A percentile compares a stretch with the other conserved stretches of the same genome.
Conservation (phyloP, 1,140 invertebrate genomes). For the Calliopsis andreniformis region DNA sequence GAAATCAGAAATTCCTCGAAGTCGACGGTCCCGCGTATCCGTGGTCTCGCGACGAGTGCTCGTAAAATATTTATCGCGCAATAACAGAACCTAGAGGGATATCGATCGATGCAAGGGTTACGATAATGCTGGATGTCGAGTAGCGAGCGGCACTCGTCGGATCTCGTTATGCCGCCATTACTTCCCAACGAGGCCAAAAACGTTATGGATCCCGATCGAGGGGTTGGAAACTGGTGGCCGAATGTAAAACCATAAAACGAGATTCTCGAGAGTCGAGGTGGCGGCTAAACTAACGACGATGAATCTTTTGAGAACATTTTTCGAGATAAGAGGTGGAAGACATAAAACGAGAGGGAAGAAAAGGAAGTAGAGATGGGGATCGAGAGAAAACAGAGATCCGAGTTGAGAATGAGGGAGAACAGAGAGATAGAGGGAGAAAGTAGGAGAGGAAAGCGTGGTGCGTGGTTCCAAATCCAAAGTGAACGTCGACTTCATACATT, state of each 20-base stretch:
- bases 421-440: slow-evolving; percentile 21
- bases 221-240: not conserved
- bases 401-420: slow-evolving; percentile 7
- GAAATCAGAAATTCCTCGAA: not conserved
- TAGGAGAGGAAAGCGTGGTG: slow-evolving; percentile 29
- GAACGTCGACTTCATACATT: slow-evolving; percentile 77
- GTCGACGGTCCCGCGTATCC: not conserved
- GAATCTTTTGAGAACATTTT: no score
- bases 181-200: slow-evolving; percentile 63
- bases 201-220: slow-evolving; percentile 67
- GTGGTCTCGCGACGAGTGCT: not conserved
- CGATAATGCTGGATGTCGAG: slow-evolving; percentile 19
- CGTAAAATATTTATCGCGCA: slow-evolving; percentile 32
- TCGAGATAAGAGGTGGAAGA: not conserved
- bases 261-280: not conserved
- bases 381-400: not conserved
- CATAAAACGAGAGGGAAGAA: slow-evolving; percentile 12
- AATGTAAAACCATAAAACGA: not conserved
- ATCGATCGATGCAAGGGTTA: slow-evolving; percentile 36
- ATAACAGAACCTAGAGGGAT: slow-evolving; percentile 47
- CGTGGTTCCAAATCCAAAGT: slow-evolving; percentile 51
- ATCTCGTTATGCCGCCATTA: slow-evolving; percentile 40
- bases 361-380: not conserved
- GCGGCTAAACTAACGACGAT: not conserved
- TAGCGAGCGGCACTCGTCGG: slow-evolving; percentile 44